These are phyloP conservation scores for Polyommatus icarus DNA, from an alignment of 2,888 invertebrate genomes.

Conservation along the genomic window DNA sequence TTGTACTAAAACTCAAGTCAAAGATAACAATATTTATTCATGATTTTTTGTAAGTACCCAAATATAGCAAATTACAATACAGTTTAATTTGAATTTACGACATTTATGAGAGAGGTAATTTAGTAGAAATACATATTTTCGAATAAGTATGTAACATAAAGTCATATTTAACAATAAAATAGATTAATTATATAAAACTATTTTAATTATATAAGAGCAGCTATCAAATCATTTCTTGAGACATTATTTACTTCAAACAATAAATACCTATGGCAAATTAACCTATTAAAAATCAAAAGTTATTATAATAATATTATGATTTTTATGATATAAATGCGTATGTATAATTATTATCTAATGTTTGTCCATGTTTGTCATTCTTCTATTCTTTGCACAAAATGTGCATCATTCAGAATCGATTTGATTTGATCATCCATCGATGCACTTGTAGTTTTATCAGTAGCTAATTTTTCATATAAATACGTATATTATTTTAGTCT, in stretches of 20 bases:
- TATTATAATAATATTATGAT: background rate
- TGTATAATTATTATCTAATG: background rate
- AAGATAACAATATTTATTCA: constrained; percentile 6
- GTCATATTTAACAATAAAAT: background rate
- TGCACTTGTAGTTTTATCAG: background rate
- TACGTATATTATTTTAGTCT: constrained; percentile 40
- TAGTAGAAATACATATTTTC: too few species aligned
- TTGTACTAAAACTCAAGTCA: background rate
- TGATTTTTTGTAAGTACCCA: background rate
- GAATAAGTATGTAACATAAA: too few species aligned
- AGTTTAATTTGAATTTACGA: background rate
- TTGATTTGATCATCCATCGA: background rate
- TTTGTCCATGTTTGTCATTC: background rate
- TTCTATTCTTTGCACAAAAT: too few species aligned
- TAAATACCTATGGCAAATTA: background rate
- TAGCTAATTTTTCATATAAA: background rate
- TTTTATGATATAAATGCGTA: background rate
- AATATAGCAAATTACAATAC: background rate
- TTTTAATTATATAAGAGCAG: too few species aligned
- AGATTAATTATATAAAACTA: background rate
- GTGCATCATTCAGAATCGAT: background rate
- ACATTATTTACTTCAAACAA: background rate
- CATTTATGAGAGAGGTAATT: background rate
- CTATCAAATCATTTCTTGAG: background rate
- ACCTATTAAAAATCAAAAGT: background rate